These are phyloP conservation scores for Buceros bicornis DNA, from an alignment of 2,797 vertebrate genomes.

Conservation along the genomic window DNA sequence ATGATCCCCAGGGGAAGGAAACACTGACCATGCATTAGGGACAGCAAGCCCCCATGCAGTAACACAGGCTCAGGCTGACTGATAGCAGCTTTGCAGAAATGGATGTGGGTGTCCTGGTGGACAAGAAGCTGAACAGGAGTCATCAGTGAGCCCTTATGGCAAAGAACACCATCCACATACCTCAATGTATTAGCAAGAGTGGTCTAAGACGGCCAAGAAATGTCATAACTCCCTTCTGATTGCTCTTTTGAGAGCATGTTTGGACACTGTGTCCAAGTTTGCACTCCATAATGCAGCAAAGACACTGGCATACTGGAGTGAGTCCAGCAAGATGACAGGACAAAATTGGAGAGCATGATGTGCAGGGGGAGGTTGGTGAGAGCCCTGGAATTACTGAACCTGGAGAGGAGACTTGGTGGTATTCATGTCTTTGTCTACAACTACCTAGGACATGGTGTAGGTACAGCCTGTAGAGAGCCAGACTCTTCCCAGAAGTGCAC, in stretches of 20 bases:
- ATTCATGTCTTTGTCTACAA: accelerated
- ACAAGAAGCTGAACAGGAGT: not conserved
- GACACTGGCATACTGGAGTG: not conserved
- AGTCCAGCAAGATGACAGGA: not conserved
- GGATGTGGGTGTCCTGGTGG: no score
- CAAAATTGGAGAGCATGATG: not conserved
- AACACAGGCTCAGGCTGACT: not conserved
- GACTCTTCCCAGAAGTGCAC: not conserved
- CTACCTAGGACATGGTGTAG: no score
- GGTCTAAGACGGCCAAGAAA: not conserved
- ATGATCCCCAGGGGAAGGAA: not conserved
- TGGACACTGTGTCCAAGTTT: not conserved
- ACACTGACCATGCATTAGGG: not conserved
- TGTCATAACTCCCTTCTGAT: not conserved
- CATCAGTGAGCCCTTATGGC: not conserved
- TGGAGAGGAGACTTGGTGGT: not conserved
- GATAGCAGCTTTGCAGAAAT: not conserved
- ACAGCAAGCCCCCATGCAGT: not conserved
- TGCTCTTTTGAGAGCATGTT: not conserved
- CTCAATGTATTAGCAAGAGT: not conserved
- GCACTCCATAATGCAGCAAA: not conserved
- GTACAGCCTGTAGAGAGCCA: not conserved
- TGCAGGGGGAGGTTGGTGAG: accelerated
- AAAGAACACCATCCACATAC: not conserved
- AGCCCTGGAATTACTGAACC: not conserved